Conservation (phyloP, 2,797 vertebrate genomes). For the Parauchenoglanis punctatus region DNA sequence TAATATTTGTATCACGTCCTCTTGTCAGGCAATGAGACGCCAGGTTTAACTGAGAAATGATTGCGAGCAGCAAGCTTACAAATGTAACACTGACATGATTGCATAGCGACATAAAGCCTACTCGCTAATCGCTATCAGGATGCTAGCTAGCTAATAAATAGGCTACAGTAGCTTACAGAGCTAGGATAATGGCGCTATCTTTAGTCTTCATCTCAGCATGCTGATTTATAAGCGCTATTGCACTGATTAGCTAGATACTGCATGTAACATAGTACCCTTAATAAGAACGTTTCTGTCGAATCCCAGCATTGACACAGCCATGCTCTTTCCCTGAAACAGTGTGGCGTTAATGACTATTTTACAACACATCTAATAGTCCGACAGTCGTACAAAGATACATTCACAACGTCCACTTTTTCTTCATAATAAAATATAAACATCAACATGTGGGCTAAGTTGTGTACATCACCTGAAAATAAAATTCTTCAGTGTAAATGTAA, state of each 20-base stretch:
- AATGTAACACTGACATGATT: background rate
- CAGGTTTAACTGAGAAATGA: background rate
- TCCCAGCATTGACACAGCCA: background rate
- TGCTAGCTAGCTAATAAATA: background rate
- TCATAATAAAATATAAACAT: background rate
- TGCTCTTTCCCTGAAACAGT: background rate
- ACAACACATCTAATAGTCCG: background rate
- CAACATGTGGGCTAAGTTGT: background rate
- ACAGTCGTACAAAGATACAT: background rate
- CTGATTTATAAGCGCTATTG: background rate
- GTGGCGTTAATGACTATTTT: background rate
- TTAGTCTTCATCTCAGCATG: background rate
- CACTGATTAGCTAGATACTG: background rate
- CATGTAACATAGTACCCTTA: background rate
- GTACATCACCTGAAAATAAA: background rate
- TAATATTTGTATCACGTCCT: background rate
- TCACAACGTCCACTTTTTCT: background rate
- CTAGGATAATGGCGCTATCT: too few species aligned
- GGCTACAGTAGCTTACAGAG: background rate
- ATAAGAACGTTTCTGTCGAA: background rate
- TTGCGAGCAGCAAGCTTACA: background rate
- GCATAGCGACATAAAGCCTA: background rate
- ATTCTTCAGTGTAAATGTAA: background rate
- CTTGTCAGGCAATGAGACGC: background rate
- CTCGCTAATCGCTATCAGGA: background rate